Evolutionary conservation across 2,113 vertebrate genomes (phyloP).

Genomic region (Nicator chloris): DNA sequence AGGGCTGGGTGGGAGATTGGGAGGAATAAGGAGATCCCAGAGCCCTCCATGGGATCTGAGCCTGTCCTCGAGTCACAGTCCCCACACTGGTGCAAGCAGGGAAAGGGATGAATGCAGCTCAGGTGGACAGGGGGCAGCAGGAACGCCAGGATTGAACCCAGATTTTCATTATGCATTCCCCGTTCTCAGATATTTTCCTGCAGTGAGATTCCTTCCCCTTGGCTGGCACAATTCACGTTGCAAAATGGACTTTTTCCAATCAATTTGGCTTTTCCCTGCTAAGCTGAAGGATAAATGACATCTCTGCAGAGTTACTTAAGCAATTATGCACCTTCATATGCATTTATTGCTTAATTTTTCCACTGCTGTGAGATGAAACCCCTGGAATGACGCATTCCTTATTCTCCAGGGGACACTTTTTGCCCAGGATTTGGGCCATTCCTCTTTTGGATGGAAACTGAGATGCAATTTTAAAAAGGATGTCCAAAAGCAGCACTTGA

Average conservation of each 20-base stretch:
- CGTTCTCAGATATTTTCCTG: background rate
- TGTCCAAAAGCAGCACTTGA: background rate
- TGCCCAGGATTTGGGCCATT: background rate
- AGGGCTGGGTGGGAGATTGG: background rate
- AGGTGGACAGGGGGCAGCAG: background rate
- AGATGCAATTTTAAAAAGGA: background rate
- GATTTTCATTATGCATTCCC: background rate
- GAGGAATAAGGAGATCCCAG: background rate
- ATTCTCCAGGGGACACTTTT: background rate
- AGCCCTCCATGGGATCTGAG: background rate
- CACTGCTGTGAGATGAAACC: background rate
- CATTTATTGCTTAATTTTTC: background rate
- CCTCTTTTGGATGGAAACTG: background rate
- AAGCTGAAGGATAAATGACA: background rate
- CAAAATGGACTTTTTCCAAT: background rate
- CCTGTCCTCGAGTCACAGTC: background rate
- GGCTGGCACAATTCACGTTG: background rate
- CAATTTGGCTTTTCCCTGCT: background rate
- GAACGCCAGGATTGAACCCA: background rate
- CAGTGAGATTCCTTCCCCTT: background rate
- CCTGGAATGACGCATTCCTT: background rate
- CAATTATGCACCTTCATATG: background rate
- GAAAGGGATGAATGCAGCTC: background rate
- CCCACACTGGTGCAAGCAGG: rapidly evolving
- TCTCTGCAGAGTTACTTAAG: background rate